Evolutionary conservation across 2,888 invertebrate species (phyloP).

Genomic region (Agonum fuliginosum): DNA sequence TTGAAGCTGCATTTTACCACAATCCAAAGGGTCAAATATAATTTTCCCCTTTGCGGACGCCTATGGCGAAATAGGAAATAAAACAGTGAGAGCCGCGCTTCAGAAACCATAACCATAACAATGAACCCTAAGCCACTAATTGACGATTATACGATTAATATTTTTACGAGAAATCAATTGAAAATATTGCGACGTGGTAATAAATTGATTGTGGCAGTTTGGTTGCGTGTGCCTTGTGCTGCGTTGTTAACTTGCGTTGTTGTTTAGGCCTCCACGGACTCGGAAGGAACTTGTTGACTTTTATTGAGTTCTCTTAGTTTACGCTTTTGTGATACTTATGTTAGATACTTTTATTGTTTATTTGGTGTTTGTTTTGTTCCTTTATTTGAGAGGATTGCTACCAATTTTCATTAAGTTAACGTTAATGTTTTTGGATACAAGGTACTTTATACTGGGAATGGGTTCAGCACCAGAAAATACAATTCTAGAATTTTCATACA

Average conservation of each 20-base stretch:
- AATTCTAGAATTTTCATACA: no score
- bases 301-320: constrained; percentile 29
- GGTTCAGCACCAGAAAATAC: no score
- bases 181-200: constrained; percentile 21
- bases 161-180: constrained; percentile 29
- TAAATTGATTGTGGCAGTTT: constrained; percentile 4
- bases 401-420: no score
- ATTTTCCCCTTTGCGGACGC: no score
- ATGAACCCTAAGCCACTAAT: constrained; percentile 5
- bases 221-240: constrained; percentile 5
- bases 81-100: neutral
- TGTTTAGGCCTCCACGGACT: constrained; percentile 14
- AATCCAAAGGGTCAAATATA: no score
- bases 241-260: neutral
- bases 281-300: constrained; percentile 39
- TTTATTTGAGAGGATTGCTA: neutral
- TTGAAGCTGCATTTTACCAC: no score
- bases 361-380: constrained; percentile 4
- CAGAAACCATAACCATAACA: constrained; percentile 16
- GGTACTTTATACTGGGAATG: no score
- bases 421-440: no score
- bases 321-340: constrained; percentile 25
- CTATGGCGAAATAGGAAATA: no score
- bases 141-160: constrained; percentile 27
- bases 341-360: constrained; percentile 32